Evolutionary conservation across 2,888 invertebrate genomes (phyloP), one percentile per base, ranked within the genome.

Genomic region (Phengaris alcon): DNA sequence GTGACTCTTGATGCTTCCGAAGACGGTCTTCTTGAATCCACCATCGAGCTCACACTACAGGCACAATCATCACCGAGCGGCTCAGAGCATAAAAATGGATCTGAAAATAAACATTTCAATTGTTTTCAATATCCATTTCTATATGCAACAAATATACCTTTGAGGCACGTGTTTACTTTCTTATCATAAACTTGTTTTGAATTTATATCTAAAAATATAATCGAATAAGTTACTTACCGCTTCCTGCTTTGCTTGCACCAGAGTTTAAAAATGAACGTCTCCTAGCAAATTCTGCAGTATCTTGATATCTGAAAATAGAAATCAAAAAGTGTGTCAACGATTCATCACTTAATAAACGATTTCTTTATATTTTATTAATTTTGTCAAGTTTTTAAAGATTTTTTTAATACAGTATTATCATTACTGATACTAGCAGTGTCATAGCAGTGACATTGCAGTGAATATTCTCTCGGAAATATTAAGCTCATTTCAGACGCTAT

Each of bases 241-340:
- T 96, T 79, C 96, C 96, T 80, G 94, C 92, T 89, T 94, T 94
- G 79, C 89, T 91, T 13, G 91, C 88, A 79, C 85, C 88, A 9
- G 94, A 89, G 84, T 87, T 90, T 75, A 94, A 86, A 81, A 95
- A 94, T 35, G 94, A 95, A 15, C 96, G 94, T 73, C 96, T 93
- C 77, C 96, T 94, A 44, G 95, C 95, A 87, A 96, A 96, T 83
- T 96, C 96, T 12, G 95, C 95, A 0, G 95, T 95, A 82, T 96
- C 95, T 87, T 96, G 95, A 88, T 97, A 98, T 76, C 88, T 96
- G 94, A 51, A 35, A 77, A 76, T 54, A 13, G 12, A 68, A 9
- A 68, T 9, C 55, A 35, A 0, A 12, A 15, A 8, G 4, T 59
- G 9, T 6, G 3, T 48, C 6, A 48, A 48, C 5, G 48, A 4